Percentiles rank a stretch among this genome's conserved stretches.
phyloP scores from a whole-genome alignment of 2,888 invertebrate genomes.

The Drosophila formosana region DNA sequence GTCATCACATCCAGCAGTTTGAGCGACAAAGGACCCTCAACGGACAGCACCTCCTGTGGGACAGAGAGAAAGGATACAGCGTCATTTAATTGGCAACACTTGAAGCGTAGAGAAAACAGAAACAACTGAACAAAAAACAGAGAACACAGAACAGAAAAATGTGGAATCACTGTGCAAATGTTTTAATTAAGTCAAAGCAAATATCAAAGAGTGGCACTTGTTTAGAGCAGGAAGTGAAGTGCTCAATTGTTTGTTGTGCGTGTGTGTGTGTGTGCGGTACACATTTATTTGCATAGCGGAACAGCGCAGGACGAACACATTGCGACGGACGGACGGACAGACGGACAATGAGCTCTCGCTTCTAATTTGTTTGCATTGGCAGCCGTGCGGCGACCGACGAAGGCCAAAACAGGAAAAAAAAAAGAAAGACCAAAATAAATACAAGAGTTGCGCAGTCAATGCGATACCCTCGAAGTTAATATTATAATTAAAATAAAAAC shows the following conservation, averaged over 20 bases:
- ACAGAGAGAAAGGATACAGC: not conserved
- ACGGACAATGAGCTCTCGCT: constrained; percentile 57
- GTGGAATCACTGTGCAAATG: constrained; percentile 73
- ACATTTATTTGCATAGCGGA: constrained; percentile 73
- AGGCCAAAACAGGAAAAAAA: constrained; percentile 38
- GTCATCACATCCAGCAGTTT: constrained; percentile 84
- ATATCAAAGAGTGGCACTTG: constrained; percentile 76
- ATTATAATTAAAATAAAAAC: not conserved
- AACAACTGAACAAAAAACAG: constrained; percentile 28
- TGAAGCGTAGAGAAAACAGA: constrained; percentile 14
- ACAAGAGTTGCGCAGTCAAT: not conserved
- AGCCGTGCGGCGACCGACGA: constrained; percentile 53
- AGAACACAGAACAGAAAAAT: constrained; percentile 20
- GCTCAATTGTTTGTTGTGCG: constrained; percentile 60
- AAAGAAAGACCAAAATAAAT: constrained; percentile 8
- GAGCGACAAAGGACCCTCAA: constrained; percentile 79
- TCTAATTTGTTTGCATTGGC: constrained; percentile 75
- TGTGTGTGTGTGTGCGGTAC: constrained; percentile 46
- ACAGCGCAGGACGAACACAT: constrained; percentile 40
- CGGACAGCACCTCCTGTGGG: constrained; percentile 83
- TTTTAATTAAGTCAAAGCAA: constrained; percentile 82
- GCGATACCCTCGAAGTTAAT: constrained; percentile 19
- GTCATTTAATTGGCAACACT: constrained; percentile 70
- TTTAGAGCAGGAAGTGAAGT: constrained; percentile 63
- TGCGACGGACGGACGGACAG: constrained; percentile 27